Evolutionary conservation across 2,113 vertebrate species (phyloP), one percentile per base, ranked within the genome.

Genomic region (Elgaria multicarinata): DNA sequence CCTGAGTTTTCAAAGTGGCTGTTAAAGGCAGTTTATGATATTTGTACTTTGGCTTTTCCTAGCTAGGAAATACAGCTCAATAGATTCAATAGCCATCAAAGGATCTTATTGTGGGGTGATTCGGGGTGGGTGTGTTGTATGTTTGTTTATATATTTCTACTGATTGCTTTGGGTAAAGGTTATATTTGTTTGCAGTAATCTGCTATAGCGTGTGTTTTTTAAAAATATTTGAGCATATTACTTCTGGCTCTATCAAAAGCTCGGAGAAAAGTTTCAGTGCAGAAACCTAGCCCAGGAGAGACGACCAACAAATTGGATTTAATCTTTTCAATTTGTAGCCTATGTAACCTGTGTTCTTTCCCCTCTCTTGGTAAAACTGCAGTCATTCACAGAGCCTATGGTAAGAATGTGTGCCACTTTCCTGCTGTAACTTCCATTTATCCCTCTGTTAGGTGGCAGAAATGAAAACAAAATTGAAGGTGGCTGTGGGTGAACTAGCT

Each of bases 291-390:
- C 18, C 42, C 71, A 39, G 1, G 76, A 91, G 46, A 90, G 84
- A 88, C 72, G 78, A 87, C 62, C 39, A 92, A 82, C 12, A 92
- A 93, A 90, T 91, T n/a, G 42, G 33, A 90, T 90, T 94, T 94
- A 88, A 90, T 85, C 71, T 90, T 14, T 83, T 86, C 6, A 3
- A 0, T 89, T 92, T 80, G 31, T 87, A 92, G 71, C 24, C 6
- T 67, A 3, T 86, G 71, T 93, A 89, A 90, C 72, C 71, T 89
- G n/a, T 82, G 2, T 18, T 92, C 64, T 18, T 93, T 16, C 4
- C 20, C 18, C 87, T 72, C 62, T 87, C 3, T 75, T 86, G 69
- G 16, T 62, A 66, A 33, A 92, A 78, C 77, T 44, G 28, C 5
- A 69, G 0, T 91, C 33, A 80, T 39, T 94, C 92, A 88, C 16